Conservation (phyloP, 2,888 invertebrate species). For the Dichetophora obliterata region DNA sequence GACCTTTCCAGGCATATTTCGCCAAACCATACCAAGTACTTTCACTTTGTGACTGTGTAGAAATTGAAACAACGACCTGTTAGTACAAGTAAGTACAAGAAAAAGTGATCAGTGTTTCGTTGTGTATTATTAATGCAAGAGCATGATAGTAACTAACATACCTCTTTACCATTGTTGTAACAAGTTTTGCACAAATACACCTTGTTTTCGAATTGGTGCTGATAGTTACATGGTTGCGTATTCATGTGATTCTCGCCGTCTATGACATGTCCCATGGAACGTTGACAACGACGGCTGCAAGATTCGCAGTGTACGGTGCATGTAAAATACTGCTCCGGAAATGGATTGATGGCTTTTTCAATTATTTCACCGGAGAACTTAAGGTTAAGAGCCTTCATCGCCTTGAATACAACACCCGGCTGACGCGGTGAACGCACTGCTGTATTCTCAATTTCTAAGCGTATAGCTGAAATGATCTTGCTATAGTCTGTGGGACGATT, state of each 20-base stretch:
- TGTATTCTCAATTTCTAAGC: slow-evolving; percentile 77
- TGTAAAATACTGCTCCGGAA: slow-evolving; percentile 85
- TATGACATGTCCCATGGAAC: slow-evolving; percentile 77
- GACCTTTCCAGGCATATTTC: slow-evolving; percentile 84
- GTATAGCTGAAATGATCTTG: slow-evolving; percentile 73
- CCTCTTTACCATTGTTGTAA: slow-evolving; percentile 73
- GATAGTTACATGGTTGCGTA: slow-evolving; percentile 72
- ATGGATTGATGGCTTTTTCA: slow-evolving; percentile 75
- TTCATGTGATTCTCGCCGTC: slow-evolving; percentile 75
- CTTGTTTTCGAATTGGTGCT: slow-evolving; percentile 82
- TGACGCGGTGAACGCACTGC: slow-evolving; percentile 79
- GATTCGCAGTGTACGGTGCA: slow-evolving; percentile 80
- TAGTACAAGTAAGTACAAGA: neutral
- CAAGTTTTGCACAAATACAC: slow-evolving; percentile 77
- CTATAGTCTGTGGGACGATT: slow-evolving; percentile 74
- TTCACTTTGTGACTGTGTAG: slow-evolving; percentile 60
- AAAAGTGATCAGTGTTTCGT: no score
- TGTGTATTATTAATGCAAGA: no score
- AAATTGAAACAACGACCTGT: slow-evolving; percentile 60
- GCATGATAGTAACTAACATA: slow-evolving; percentile 51
- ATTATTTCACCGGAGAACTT: slow-evolving; percentile 80
- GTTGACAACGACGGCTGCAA: slow-evolving; percentile 75
- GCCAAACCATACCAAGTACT: slow-evolving; percentile 78
- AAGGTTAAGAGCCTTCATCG: slow-evolving; percentile 80
- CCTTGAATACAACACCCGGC: slow-evolving; percentile 77